Evolutionary conservation across 1,140 invertebrate species (phyloP), one percentile per base, ranked within the genome.

Genomic region (Drosophila equinoxialis): DNA sequence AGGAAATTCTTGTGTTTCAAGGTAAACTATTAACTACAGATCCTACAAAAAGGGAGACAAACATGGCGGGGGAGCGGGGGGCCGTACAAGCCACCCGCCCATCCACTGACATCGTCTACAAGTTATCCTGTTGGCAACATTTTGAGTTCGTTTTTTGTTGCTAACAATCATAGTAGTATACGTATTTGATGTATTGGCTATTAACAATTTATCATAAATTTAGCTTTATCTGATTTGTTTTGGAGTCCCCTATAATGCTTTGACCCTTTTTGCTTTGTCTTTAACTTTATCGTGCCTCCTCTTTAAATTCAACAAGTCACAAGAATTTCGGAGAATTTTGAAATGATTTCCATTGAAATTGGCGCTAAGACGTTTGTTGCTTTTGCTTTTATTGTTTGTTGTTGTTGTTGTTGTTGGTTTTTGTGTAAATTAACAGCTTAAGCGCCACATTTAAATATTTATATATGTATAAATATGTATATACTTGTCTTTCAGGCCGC

Each of bases 391-490:
- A 20, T 42, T 65, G 62, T 54, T 66, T 75, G 55, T 65, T 55
- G 20, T 68, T n/a, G n/a, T n/a, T 48, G 20, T 30, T 71, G 20
- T 35, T 71, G 23, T 26, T 26, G 23, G 59, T 33, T 71, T 66
- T 65, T 72, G 68, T 79, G 74, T 76, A 78, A 81, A 86, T 85
- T 75, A 86, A 68, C 68, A 79, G 84, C 68, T 86, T 78, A 86
- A 85, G 82, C 82, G 82, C 82, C 82, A 85, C 82, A 86, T 86
- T 86, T 81, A 75, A 78, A 86, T 86, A 86, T 86, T 85, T 78
- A 81, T 80, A 77, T 23, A 51, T 80, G 74, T 23, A 51, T 51
- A 20, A 0, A 8, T 11, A 3, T 51, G 3, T 48, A 51, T 23
- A 51, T 11, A 64, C 66, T 63, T 64, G 68, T 42, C 59, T 57